phyloP scores from a whole-genome alignment of 2,113 vertebrate species.

The Donacobius atricapilla region DNA sequence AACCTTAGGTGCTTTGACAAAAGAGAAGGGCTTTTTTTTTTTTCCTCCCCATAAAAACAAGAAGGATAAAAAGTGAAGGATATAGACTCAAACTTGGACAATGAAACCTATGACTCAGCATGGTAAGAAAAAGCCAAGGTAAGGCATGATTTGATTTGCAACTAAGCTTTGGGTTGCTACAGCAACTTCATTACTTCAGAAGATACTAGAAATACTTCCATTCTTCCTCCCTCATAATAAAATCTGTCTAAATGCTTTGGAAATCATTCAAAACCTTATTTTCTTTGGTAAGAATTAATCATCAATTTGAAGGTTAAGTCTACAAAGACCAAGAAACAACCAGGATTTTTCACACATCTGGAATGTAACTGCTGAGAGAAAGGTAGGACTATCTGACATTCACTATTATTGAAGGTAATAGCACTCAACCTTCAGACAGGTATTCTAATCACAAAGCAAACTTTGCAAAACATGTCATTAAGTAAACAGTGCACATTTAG shows the following conservation, averaged over 20 bases:
- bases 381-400: conserved; percentile 17
- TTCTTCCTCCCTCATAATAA: neutral
- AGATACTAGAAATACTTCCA: neutral
- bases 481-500: neutral
- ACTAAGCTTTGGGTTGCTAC: neutral
- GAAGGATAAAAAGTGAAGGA: neutral
- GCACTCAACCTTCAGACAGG: neutral
- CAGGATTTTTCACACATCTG: neutral
- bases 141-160: neutral
- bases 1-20: neutral
- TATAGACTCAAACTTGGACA: neutral
- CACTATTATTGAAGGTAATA: conserved; percentile 18
- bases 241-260: neutral
- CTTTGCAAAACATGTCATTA: neutral
- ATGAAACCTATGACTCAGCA: neutral
- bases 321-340: neutral
- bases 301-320: neutral
- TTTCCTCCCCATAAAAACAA: neutral
- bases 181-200: conserved; percentile 34
- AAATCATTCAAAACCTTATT: neutral
- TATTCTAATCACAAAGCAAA: neutral
- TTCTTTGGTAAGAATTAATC: neutral
- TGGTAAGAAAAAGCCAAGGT: neutral
- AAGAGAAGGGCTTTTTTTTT: neutral
- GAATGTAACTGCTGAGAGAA: conserved; percentile 25